Percentiles rank a stretch among this genome's conserved stretches.
Conservation (phyloP, 1,140 invertebrate genomes). For the Heliconius melpomene region DNA sequence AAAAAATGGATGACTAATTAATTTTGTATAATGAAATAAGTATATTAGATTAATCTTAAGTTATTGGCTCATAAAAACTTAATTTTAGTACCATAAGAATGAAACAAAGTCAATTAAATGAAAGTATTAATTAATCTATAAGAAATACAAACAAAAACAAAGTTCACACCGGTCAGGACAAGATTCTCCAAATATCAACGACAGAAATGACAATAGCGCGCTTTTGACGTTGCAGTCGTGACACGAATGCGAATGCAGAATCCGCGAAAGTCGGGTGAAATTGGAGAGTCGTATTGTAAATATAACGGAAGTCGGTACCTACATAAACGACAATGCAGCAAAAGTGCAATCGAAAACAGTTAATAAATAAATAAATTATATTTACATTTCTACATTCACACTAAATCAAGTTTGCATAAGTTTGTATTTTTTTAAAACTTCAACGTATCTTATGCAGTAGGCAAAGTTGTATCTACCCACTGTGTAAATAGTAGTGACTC, state of each 20-base stretch:
- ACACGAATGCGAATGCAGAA: slow-evolving; percentile 50
- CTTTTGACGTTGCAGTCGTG: slow-evolving; percentile 44
- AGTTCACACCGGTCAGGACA: not conserved
- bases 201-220: slow-evolving; percentile 40
- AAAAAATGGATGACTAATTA: not conserved
- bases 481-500: no score
- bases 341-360: slow-evolving; percentile 8
- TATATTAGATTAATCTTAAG: not conserved
- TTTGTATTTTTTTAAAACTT: no score
- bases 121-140: not conserved
- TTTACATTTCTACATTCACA: not conserved
- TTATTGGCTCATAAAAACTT: not conserved
- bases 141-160: not conserved
- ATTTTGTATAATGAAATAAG: not conserved
- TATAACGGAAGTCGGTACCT: slow-evolving; percentile 34
- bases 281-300: slow-evolving; percentile 45
- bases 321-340: slow-evolving; percentile 26
- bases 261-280: slow-evolving; percentile 64
- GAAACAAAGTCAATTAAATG: not conserved
- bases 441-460: no score
- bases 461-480: no score
- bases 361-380: not conserved
- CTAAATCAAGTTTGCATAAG: not conserved
- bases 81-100: not conserved
- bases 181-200: slow-evolving; percentile 13